phyloP scores from a whole-genome alignment of 2,888 invertebrate species.

The Reticulitermes lucifugus region DNA sequence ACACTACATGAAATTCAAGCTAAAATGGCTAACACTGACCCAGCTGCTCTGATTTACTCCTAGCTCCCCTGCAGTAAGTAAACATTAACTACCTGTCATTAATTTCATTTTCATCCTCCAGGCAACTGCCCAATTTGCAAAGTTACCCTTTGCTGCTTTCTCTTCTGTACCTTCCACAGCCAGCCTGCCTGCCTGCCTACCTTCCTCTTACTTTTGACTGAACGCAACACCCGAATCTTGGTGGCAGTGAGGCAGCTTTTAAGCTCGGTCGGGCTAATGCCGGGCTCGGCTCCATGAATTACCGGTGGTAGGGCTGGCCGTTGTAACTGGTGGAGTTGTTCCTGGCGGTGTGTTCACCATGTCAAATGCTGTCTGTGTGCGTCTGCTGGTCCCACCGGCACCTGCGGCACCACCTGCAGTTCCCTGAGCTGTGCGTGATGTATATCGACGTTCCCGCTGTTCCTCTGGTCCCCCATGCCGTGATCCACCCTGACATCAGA shows the following conservation, averaged over 20 bases:
- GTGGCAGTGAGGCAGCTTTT: constrained; percentile 24
- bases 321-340: constrained; percentile 62
- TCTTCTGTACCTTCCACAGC: constrained; percentile 11
- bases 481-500: constrained; percentile 61
- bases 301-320: constrained; percentile 63
- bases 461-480: constrained; percentile 65
- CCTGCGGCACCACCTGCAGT: constrained; percentile 46
- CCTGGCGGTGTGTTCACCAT: constrained; percentile 52
- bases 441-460: constrained; percentile 60
- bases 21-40: constrained; percentile 3
- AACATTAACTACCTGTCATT: not conserved
- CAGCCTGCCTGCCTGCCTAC: not conserved
- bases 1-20: constrained; percentile 12
- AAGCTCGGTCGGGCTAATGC: constrained; percentile 30
- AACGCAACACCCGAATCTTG: constrained; percentile 12
- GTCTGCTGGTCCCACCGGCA: constrained; percentile 57
- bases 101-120: not conserved
- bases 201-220: not conserved
- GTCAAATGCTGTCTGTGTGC: constrained; percentile 56
- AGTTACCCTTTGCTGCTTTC: constrained; percentile 12
- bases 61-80: not conserved
- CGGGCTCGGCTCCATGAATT: constrained; percentile 52
- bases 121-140: not conserved
- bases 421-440: constrained; percentile 55
- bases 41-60: not conserved